Base-by-base conservation (phyloP, 1,140 invertebrate genomes). In the Camponotus vicinus region DNA sequence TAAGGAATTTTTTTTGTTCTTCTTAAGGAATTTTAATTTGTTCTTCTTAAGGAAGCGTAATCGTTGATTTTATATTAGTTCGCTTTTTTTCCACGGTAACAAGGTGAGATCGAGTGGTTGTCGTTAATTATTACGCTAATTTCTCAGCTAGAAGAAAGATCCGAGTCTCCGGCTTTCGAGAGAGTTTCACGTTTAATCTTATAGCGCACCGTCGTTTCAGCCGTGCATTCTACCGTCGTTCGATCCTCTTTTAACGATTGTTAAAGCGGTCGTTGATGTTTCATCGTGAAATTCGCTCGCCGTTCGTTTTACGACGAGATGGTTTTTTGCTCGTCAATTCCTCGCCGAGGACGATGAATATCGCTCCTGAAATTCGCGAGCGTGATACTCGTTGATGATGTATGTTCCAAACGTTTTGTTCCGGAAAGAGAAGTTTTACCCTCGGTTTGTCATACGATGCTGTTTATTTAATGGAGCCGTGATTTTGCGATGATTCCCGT, bases 121-220 rank as follows among this genome's bases (percentile, higher is more conserved):
- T 42, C 45, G 66, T 55, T 42, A 21, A 42, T 70, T 64, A 42
- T 80, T 40, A 57, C 45, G 3, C 9, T 42, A 13, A 70, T 70
- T 6, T 57, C n/a, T 52, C 42, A 13, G 6, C 8, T 52, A 3
- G 9, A 37, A 15, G 32, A 11, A n/a, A 45, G 52, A n/a, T 27
- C 61, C 6, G 32, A 21, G 4, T 61, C 6, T 61, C 11, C 15
- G 40, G 8, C 57, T 55, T 42, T n/a, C 18, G 52, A 27, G n/a
- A 21, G 3, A 80, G 34, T 57, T 69, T 69, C 52, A 13, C 32
- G 77, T 79, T 79, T 55, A 79, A 49, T 83, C 40, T 21, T 21
- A 5, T 1, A 45, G 42, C 42, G 9, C 27, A 13, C 2, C 32
- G 70, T 59, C 52, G 45, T 57, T 77, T 18, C 21, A 13, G 13